A percentile compares a stretch with the other conserved stretches of the same genome.
Conservation (phyloP, 2,113 vertebrate species). For the Prunella himalayana region DNA sequence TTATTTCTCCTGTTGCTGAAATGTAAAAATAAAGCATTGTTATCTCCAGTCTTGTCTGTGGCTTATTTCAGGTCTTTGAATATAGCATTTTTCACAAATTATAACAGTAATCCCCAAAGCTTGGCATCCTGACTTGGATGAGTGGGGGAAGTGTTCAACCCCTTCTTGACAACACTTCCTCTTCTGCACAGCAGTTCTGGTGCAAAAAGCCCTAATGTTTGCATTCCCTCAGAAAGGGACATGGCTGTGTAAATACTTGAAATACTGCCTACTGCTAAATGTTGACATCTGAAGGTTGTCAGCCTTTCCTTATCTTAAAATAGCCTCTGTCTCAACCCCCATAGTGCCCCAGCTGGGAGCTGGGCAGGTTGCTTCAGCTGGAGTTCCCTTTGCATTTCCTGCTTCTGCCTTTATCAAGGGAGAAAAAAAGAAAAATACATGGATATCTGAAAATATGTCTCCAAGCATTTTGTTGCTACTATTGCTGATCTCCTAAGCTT, state of each 20-base stretch:
- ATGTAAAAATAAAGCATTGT: slow-evolving; percentile 47
- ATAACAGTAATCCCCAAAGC: neutral
- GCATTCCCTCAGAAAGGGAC: neutral
- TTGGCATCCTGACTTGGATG: accelerated
- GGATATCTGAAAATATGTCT: neutral
- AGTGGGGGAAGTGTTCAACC: neutral
- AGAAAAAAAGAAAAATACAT: neutral
- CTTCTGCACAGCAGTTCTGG: neutral
- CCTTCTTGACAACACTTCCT: neutral
- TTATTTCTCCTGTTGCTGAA: slow-evolving; percentile 64
- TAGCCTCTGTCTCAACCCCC: neutral
- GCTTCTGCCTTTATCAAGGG: neutral
- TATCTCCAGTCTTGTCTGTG: neutral
- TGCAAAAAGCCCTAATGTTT: neutral
- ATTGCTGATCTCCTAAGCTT: neutral
- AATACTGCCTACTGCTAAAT: neutral
- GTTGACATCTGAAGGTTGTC: neutral
- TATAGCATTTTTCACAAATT: neutral
- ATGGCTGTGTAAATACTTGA: neutral
- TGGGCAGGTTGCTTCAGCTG: neutral
- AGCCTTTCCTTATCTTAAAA: neutral
- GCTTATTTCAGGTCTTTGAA: neutral
- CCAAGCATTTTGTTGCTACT: neutral
- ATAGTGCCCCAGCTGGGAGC: neutral
- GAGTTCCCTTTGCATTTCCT: neutral